Base-by-base conservation (phyloP, 2,113 vertebrate species). In the Plestiodon gilberti region DNA sequence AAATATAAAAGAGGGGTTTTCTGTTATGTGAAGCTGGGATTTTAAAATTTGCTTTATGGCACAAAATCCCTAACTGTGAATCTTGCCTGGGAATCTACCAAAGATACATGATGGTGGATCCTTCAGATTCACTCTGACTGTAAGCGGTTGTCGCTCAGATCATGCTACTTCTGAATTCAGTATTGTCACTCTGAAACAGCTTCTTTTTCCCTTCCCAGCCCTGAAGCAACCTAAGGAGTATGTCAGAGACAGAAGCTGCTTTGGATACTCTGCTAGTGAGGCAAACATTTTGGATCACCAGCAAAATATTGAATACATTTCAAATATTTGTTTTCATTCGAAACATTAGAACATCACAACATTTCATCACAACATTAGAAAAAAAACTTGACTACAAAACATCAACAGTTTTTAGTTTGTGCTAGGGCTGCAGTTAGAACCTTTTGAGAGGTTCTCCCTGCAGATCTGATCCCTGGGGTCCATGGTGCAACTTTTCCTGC, bases 311-410 rank as follows among this genome's bases (percentile, higher is more conserved):
- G 69, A 80, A 71, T 0, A 0, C 70, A 74, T 43, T 81, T 74
- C 48, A 89, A 88, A 2, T 1, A 14, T 4, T 55, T 88, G 8
- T 15, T 91, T 88, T 52, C 28, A n/a, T n/a, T n/a, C n/a, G n/a
- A n/a, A n/a, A n/a, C n/a, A n/a, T n/a, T n/a, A n/a, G n/a, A n/a
- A n/a, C n/a, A n/a, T n/a, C n/a, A n/a, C n/a, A n/a, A n/a, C 64
- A 57, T 0, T 83, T 57, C 64, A 23, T 78, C n/a, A 3, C 30
- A 64, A 7, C 48, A 17, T 15, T 67, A 43, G n/a, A n/a, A 43
- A 75, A 80, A 10, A 67, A 67, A 80, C 48, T 15, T 38, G 8
- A 18, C 33, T 3, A 22, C 8, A 43, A 75, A 25, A n/a, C 18
- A 81, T 78, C 76, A 81, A 5, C 43, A 71, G 0, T 67, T 38